Conservation (phyloP, 1,140 invertebrate genomes). For the Parapsyche elsis region DNA sequence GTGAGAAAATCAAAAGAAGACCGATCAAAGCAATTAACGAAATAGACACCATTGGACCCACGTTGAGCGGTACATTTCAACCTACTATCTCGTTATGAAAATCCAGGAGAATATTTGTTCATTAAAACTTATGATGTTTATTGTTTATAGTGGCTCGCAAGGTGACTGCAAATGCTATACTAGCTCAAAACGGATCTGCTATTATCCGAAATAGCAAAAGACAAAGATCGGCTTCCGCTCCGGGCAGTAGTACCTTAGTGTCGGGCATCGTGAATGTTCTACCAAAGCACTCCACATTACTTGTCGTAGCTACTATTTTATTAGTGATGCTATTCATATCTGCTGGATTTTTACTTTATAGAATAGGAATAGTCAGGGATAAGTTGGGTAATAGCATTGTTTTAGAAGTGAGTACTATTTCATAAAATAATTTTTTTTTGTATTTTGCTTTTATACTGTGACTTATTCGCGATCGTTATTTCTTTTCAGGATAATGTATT, state of each 20-base stretch:
- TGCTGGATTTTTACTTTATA: conserved; percentile 58
- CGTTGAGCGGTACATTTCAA: conserved; percentile 7
- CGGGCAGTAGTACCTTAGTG: background rate
- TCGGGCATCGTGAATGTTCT: background rate
- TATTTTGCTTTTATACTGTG: no score
- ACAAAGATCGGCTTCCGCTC: conserved; percentile 23
- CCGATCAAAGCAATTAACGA: background rate
- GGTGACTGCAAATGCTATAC: conserved; percentile 30
- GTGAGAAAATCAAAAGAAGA: conserved; percentile 33
- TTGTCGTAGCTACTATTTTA: conserved; percentile 56
- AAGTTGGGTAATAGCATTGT: conserved; percentile 33
- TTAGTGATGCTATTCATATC: conserved; percentile 59
- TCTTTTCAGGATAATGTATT: conserved; percentile 56
- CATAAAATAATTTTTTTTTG: no score
- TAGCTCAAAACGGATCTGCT: conserved; percentile 32
- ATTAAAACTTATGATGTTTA: background rate
- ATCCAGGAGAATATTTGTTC: background rate
- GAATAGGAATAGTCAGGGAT: conserved; percentile 44
- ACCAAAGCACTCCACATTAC: conserved; percentile 51
- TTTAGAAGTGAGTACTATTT: conserved; percentile 37
- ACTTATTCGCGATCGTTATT: background rate
- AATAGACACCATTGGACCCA: background rate
- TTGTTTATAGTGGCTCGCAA: conserved; percentile 2
- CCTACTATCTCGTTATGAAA: background rate
- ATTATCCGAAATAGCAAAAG: conserved; percentile 17